Base-by-base conservation (phyloP, 1,140 invertebrate genomes). In the Platorchestia sp. region DNA sequence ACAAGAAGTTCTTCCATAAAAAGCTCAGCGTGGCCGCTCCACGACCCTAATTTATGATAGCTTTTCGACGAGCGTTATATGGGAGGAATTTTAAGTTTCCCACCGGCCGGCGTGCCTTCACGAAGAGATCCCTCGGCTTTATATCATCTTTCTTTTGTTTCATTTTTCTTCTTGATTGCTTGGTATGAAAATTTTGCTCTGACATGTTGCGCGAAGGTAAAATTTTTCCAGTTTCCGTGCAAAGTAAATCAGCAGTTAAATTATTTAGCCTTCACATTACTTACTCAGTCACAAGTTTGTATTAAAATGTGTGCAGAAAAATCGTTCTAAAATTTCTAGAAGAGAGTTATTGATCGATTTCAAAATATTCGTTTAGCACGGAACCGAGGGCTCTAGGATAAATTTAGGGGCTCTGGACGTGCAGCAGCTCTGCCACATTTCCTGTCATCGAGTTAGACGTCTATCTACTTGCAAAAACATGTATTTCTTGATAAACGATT, bases 1-100 rank as follows among this genome's bases (percentile, higher is more conserved):
- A 93, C 91, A 93, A 93, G 91, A 93, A 93, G 91, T 93, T 93
- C 91, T 93, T 93, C 91, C 91, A 93, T 93, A 93, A 93, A 93
- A 93, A 93, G 43, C 91, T 93, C 91, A 93, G 91, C 43, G 44
- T 47, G 36, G 91, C 91, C 91, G 43, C 91, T 93, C 45, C 91
- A 93, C 91, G 91, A 93, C 91, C 91, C 91, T 93, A 93, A 93
- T 93, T 93, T 93, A 93, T 93, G 91, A 93, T 93, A 93, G 91
- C 91, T 93, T 93, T 93, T 93, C 45, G 91, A 93, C 43, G 36
- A 93, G 91, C 91, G 91, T 45, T 45, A 93, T 93, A 93, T 44
- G 91, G 91, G 43, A 44, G 91, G 91, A 93, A 93, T 93, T 40
- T 93, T 93, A 93, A 93, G 91, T 93, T 93, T 93, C 45, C 45